Conservation (phyloP, 2,888 invertebrate species). For the Volucella inanis region DNA sequence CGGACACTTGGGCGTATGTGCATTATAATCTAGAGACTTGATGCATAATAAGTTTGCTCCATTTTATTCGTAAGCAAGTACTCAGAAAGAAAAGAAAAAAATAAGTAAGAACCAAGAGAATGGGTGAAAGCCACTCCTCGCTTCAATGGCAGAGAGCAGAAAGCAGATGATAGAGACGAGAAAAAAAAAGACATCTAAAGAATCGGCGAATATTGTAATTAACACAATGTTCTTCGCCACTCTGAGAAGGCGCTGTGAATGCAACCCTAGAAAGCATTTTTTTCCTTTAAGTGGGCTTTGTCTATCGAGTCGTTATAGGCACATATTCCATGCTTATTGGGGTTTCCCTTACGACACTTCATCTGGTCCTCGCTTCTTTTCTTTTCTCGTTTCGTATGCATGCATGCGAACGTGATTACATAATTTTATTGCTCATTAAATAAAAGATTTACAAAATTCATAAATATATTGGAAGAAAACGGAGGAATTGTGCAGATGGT, state of each 20-base stretch:
- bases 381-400: not conserved
- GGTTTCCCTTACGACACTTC: constrained; percentile 42
- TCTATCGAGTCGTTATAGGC: constrained; percentile 65
- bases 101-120: not conserved
- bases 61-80: constrained; percentile 47
- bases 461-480: constrained; percentile 62
- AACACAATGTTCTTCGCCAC: constrained; percentile 66
- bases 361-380: not conserved
- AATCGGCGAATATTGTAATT: constrained; percentile 64
- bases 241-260: constrained; percentile 15
- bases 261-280: constrained; percentile 40
- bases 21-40: constrained; percentile 55
- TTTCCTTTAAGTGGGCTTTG: constrained; percentile 58
- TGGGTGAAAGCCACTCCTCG: constrained; percentile 5
- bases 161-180: not conserved
- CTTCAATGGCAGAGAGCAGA: not conserved
- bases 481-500: constrained; percentile 12
- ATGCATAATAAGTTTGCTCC: constrained; percentile 60
- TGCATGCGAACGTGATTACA: constrained; percentile 59
- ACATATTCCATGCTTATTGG: constrained; percentile 71
- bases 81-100: constrained; percentile 15
- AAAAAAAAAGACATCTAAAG: constrained; percentile 11
- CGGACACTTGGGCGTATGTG: constrained; percentile 56
- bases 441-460: constrained; percentile 70
- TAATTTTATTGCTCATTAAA: constrained; percentile 74